phyloP scores from a whole-genome alignment of 1,140 invertebrate species.

The Drosophila pseudoobscura region DNA sequence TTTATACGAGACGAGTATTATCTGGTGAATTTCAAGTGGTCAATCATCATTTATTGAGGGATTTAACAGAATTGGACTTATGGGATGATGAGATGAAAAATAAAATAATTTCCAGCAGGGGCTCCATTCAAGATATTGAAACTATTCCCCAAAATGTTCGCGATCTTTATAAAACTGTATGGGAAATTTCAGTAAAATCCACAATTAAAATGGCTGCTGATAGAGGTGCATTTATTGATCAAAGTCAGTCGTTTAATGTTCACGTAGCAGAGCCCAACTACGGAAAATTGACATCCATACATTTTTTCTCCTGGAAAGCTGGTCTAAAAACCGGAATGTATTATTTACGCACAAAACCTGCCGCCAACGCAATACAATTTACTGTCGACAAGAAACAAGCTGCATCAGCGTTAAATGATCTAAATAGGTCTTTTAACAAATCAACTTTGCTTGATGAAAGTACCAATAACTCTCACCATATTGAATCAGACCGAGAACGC shows the following conservation, averaged over 20 bases:
- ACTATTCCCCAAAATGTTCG: slow-evolving; percentile 95
- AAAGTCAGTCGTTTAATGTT: slow-evolving; percentile 98
- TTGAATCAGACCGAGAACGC: slow-evolving; percentile 84
- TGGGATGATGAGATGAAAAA: slow-evolving; percentile 99
- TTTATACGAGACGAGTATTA: slow-evolving; percentile 96
- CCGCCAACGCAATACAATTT: slow-evolving; percentile 98
- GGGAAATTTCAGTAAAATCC: slow-evolving; percentile 98
- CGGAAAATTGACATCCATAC: slow-evolving; percentile 97
- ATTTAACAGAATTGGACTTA: slow-evolving; percentile 94
- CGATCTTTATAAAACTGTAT: slow-evolving; percentile 98
- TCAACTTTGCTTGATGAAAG: slow-evolving; percentile 1
- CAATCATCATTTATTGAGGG: slow-evolving; percentile 97
- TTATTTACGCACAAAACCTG: slow-evolving; percentile 98
- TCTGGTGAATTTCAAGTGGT: slow-evolving; percentile 96
- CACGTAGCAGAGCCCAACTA: slow-evolving; percentile 97
- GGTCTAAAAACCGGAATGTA: slow-evolving; percentile 99
- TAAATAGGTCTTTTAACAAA: slow-evolving; percentile 16
- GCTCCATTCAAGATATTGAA: slow-evolving; percentile 96
- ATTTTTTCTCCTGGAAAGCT: slow-evolving; percentile 98
- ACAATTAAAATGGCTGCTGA: slow-evolving; percentile 99
- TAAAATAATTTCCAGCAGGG: slow-evolving; percentile 94
- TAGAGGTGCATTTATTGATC: slow-evolving; percentile 98
- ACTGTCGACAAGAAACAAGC: slow-evolving; percentile 96
- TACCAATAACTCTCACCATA: background rate
- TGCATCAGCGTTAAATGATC: slow-evolving; percentile 19